Evolutionary conservation across 2,888 invertebrate genomes (phyloP), one percentile per base, ranked within the genome.

Genomic region (Tenthredo mesomela): DNA sequence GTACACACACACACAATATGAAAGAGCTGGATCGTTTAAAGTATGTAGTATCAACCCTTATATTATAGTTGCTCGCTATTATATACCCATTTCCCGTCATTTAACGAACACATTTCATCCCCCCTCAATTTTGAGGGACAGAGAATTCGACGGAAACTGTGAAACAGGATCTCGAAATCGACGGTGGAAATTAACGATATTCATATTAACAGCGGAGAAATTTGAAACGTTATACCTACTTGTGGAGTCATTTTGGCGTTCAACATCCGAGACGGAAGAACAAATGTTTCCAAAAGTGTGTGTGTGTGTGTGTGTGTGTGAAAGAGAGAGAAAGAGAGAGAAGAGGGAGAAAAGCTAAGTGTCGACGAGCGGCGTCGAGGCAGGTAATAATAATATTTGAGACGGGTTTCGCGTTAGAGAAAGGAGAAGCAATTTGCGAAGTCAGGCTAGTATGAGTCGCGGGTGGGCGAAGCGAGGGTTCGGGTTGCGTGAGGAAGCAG

Each of bases 401-500:
- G 87, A 87, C 78, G 77, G 87, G 86, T 86, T 89, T 89, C 87
- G 80, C 80, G 87, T 89, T 85, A 77, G 86, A 54, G 82, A 87
- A 87, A 86, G 88, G 86, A 87, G 89, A 86, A 87, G 88, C 87
- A 89, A 89, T 89, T 88, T 89, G 86, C 86, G 83, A 88, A 86
- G 84, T 82, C 87, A 85, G 73, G 85, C 73, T 75, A 85, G 87
- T 84, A 85, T 84, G 87, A 84, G 80, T 15, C 37, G 29, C 43
- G 77, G 82, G 84, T 37, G 37, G 15, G 61, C 10, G 21, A 80
- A 50, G 25, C 47, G 87, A 85, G 50, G 54, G 84, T 25, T 50
- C 40, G 70, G 70, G 84, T 50, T 50, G 78, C 40, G 50, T 70
- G 47, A 54, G 58, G 70, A 82, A 71, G 43, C 71, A 43, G 75